Evolutionary conservation across 2,888 invertebrate species (phyloP), one percentile per base, ranked within the genome.

Genomic region (Stenotaenia linearis): DNA sequence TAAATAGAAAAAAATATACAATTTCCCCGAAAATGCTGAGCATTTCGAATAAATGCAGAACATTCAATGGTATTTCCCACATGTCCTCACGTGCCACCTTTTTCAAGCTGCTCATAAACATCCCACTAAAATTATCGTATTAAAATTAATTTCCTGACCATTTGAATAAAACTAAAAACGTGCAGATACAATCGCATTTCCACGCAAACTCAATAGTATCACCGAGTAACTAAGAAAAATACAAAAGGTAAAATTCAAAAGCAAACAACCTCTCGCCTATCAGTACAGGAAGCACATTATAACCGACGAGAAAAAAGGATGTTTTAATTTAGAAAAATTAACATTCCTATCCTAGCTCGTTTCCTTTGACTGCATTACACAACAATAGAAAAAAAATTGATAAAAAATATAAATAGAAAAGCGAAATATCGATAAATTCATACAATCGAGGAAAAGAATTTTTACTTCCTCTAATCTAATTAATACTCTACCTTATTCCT

Each of bases 301-400:
- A 56, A 56, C 18, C 56, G 18, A n/a, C 56, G 18, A 56, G 18
- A 23, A 56, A 18, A 56, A 56, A 56, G 56, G 56, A 56, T 56
- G 56, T 56, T 56, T 18, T 56, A 56, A 56, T 56, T 56, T 23
- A 56, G 56, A 56, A 56, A 56, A 56, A 56, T 56, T 56, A 56
- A 56, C 56, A 56, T 56, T 56, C 56, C 56, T 23, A 56, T 56
- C 56, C 56, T n/a, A 56, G 56, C 56, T 56, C 56, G 23, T 56
- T 56, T 56, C 56, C 56, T 56, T 56, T 56, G 56, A 56, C 23
- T 56, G 18, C 56, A 56, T 56, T 56, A 56, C 56, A 56, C 56
- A 56, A 56, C 18, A 56, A 56, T 15, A 56, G 21, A n/a, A 56
- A 56, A 56, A 56, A 37, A 37, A 37, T 32, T 6, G 3, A 37